Percentiles rank a stretch among this genome's conserved stretches.
These are phyloP conservation scores for Cephonodes hylas DNA, from an alignment of 2,888 invertebrate genomes.

Conservation along the genomic window DNA sequence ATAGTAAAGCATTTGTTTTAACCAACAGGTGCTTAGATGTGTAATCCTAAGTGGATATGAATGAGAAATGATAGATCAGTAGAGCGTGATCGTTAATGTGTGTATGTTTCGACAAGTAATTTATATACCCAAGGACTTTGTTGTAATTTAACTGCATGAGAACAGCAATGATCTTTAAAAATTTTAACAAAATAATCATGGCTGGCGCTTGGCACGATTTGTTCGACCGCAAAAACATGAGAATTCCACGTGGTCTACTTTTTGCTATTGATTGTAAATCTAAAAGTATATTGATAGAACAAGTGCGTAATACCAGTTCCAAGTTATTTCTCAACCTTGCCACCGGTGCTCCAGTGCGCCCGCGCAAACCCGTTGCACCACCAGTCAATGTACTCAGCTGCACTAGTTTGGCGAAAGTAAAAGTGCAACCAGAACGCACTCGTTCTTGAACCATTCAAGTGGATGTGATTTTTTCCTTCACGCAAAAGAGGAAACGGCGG, in stretches of 20 bases:
- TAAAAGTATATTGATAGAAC: constrained; percentile 26
- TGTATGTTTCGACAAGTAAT: constrained; percentile 4
- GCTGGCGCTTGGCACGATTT: not conserved
- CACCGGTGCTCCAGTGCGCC: constrained; percentile 64
- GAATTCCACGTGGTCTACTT: constrained; percentile 7
- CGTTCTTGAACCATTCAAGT: constrained; percentile 36
- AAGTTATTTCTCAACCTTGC: constrained; percentile 75
- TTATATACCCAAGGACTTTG: not conserved
- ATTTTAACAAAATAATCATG: not conserved
- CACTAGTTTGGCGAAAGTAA: constrained; percentile 76
- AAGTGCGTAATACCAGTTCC: constrained; percentile 52
- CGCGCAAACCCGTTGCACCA: constrained; percentile 58
- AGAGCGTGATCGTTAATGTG: not conserved
- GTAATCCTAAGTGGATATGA: not conserved
- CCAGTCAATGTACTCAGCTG: constrained; percentile 51
- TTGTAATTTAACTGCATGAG: not conserved
- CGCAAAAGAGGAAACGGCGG: constrained; percentile 21
- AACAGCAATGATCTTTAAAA: not conserved
- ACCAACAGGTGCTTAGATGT: not conserved
- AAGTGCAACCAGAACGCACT: constrained; percentile 43
- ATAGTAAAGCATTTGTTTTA: not conserved
- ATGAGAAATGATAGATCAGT: constrained; percentile 2
- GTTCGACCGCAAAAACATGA: not conserved
- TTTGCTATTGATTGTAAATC: constrained; percentile 13
- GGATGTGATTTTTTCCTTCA: constrained; percentile 17